Evolutionary conservation across 2,888 invertebrate genomes (phyloP).

Genomic region (Diploptera punctata): DNA sequence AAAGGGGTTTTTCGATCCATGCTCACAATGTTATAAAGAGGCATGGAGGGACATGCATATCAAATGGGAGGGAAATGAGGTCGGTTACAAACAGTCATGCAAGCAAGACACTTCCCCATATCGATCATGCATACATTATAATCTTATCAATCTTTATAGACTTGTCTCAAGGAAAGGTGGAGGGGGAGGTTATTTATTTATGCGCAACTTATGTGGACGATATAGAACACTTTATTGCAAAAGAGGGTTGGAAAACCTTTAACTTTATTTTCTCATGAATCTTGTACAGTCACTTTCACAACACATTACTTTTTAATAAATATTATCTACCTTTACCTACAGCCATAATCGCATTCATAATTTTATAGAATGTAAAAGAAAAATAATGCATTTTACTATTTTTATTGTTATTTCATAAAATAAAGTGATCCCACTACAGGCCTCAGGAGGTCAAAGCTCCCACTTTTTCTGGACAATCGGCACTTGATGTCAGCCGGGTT

Average conservation of each 20-base stretch:
- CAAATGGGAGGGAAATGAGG: neutral
- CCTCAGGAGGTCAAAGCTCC: no score
- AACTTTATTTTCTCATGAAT: conserved; percentile 10
- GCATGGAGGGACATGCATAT: neutral
- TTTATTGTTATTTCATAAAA: no score
- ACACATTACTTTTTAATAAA: no score
- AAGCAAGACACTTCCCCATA: neutral
- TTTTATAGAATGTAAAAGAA: no score
- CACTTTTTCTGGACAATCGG: no score
- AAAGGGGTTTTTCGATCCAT: neutral
- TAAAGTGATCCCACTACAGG: no score
- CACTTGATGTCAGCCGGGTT: no score
- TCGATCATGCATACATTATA: conserved; percentile 24
- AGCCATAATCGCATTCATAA: neutral
- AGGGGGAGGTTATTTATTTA: conserved; percentile 19
- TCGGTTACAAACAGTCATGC: neutral
- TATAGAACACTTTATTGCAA: neutral
- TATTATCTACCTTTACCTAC: neutral
- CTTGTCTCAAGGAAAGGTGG: conserved; percentile 1
- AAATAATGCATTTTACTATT: no score
- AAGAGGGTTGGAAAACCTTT: neutral
- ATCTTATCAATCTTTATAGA: conserved; percentile 27
- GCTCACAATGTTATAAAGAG: neutral
- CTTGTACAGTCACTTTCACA: neutral
- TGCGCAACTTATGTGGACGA: neutral